Base-by-base conservation (phyloP, 2,113 vertebrate genomes). In the Platichthys stellatus region DNA sequence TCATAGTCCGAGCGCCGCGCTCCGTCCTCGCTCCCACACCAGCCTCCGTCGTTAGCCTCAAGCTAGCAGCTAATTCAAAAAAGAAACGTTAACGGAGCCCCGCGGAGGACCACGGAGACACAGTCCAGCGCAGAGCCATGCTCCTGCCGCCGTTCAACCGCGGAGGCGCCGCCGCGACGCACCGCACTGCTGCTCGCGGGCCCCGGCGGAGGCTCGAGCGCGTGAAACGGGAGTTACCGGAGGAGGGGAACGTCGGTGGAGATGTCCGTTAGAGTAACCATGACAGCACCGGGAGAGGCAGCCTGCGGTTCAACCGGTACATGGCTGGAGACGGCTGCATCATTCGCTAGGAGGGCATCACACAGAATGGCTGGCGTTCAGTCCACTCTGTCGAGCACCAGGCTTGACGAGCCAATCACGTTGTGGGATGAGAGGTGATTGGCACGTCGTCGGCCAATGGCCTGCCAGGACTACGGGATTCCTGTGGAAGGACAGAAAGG, bases 101-200 rank as follows among this genome's bases (percentile, higher is more conserved):
- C 60, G 86, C 72, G 49, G 86, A 84, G 69, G 76, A 85, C 68
- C 20, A 61, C 75, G 53, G 38, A 59, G 21, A 65, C 24, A 54
- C 31, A 26, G 85, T 85, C 84, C 85, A 64, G 18, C 64, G 75
- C 84, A 76, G 80, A 45, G 85, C 78, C 91, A 92, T 90, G 81
- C 85, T 79, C 73, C 51, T 60, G 74, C 63, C 64, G 65, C 71
- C 74, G 66, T 6, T 28, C 72, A 13, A 62, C 66, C 67, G 56
- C 17, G 66, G 67, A 82, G 60, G 69, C 76, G 20, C 17, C 28
- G 59, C 59, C 83, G 75, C 75, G 66, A 63, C 66, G 75, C 24
- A 64, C 45, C 59, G 35, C 21, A 64, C 45, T 54, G 35, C 79
- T 67, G 72, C 2, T 45, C 61, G 49, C 59, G 14, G 18, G 47